A percentile compares a stretch with the other conserved stretches of the same genome.
Evolutionary conservation across 2,797 vertebrate genomes (phyloP).

Genomic region (Schizopygopsis pylzovi): DNA sequence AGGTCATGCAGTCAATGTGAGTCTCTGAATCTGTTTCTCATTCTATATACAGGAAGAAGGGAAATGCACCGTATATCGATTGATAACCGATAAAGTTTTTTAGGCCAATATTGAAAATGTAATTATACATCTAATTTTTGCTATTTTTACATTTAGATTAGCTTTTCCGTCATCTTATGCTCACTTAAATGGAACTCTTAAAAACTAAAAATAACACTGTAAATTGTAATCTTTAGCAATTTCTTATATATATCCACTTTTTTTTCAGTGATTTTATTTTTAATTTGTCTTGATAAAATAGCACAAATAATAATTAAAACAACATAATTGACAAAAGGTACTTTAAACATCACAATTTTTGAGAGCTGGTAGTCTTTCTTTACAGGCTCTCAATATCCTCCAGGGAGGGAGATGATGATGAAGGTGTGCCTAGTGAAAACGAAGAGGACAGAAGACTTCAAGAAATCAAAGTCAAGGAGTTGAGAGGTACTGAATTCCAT

Average conservation of each 20-base stretch:
- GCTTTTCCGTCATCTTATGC: background rate
- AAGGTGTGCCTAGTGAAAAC: constrained; percentile 91
- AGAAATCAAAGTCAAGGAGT: constrained; percentile 84
- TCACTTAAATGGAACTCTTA: background rate
- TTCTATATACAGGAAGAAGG: background rate
- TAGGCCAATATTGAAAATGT: background rate
- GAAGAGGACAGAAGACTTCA: constrained; percentile 88
- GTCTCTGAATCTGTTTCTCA: constrained; percentile 37
- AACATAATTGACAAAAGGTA: background rate
- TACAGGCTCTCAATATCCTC: background rate
- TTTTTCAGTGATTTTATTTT: background rate
- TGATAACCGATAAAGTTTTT: background rate
- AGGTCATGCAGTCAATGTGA: constrained; percentile 87
- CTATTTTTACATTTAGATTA: background rate
- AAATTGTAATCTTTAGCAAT: background rate
- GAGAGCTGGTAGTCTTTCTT: constrained; percentile 41
- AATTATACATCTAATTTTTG: background rate
- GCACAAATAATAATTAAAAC: background rate
- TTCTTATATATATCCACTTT: background rate
- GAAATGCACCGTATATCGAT: background rate
- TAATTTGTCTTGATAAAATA: background rate
- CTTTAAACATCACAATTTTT: constrained; percentile 9
- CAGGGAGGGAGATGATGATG: constrained; percentile 92
- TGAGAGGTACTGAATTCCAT: constrained; percentile 79
- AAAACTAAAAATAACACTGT: background rate